A percentile compares a stretch with the other conserved stretches of the same genome.
These are phyloP conservation scores for Nephila pilipes DNA, from an alignment of 1,140 invertebrate genomes.

Conservation along the genomic window DNA sequence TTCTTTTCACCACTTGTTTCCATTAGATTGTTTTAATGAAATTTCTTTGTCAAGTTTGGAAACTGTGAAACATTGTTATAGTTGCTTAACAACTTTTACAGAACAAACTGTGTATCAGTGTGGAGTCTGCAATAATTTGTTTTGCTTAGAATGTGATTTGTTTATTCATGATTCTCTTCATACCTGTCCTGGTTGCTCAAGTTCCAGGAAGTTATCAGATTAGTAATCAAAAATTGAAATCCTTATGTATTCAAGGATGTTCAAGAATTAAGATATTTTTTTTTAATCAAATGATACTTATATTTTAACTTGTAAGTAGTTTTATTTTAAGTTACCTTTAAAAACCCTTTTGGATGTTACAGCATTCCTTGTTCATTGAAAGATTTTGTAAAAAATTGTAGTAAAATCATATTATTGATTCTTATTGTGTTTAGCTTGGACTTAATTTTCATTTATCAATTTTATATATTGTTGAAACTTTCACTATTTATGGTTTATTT, in stretches of 20 bases:
- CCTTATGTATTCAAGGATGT: not conserved
- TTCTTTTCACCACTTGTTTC: slow-evolving; percentile 98
- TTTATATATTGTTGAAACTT: too few relatives aligned
- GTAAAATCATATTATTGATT: too few relatives aligned
- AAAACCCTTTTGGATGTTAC: too few relatives aligned
- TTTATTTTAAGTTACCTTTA: not conserved
- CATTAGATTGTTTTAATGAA: slow-evolving; percentile 92
- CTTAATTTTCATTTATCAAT: too few relatives aligned
- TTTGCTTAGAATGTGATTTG: slow-evolving; percentile 97
- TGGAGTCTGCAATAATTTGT: slow-evolving; percentile 88
- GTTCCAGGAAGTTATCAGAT: slow-evolving; percentile 48
- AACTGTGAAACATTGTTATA: slow-evolving; percentile 71
- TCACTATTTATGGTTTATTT: too few relatives aligned
- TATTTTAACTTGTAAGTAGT: not conserved
- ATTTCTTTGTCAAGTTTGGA: slow-evolving; percentile 60
- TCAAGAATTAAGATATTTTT: not conserved
- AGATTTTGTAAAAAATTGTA: too few relatives aligned
- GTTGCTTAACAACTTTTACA: slow-evolving; percentile 81
- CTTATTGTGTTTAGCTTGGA: too few relatives aligned
- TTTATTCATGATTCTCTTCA: slow-evolving; percentile 96
- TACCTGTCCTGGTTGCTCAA: slow-evolving; percentile 93
- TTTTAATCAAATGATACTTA: not conserved
- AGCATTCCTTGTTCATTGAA: too few relatives aligned
- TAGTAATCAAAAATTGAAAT: not conserved
- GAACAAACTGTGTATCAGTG: slow-evolving; percentile 89